phyloP scores from a whole-genome alignment of 2,888 invertebrate genomes.

The Leptodirus hochenwartii region DNA sequence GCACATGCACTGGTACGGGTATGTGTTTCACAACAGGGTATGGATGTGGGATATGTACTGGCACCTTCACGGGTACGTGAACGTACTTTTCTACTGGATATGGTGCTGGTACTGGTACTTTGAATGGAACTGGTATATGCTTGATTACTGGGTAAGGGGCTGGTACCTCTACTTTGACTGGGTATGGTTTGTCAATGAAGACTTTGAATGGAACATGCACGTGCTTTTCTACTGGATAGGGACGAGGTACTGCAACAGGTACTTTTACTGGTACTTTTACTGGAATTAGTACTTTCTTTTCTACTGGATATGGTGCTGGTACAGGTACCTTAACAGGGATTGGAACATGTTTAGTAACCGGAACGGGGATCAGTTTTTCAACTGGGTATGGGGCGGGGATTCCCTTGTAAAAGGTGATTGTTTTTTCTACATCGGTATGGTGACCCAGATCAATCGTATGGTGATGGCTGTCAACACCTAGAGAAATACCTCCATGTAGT shows the following conservation, averaged over 20 bases:
- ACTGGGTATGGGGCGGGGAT: constrained; percentile 46
- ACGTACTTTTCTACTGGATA: constrained; percentile 54
- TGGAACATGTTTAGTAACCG: constrained; percentile 45
- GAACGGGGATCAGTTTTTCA: constrained; percentile 38
- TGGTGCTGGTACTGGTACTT: constrained; percentile 53
- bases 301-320: constrained; percentile 42
- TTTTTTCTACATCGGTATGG: constrained; percentile 38
- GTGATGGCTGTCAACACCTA: constrained; percentile 19
- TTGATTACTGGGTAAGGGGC: constrained; percentile 57
- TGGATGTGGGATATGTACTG: constrained; percentile 53
- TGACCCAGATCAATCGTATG: constrained; percentile 23
- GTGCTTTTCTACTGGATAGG: constrained; percentile 63
- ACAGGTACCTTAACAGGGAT: constrained; percentile 42
- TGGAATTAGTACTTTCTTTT: constrained; percentile 53
- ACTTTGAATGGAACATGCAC: constrained; percentile 52
- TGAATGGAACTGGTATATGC: constrained; percentile 50
- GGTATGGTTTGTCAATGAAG: constrained; percentile 58
- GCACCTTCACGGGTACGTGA: constrained; percentile 45
- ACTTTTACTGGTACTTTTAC: constrained; percentile 65
- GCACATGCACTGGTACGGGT: constrained; percentile 52
- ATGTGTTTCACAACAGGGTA: constrained; percentile 57
- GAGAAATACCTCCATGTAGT: constrained; percentile 31
- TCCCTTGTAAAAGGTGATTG: constrained; percentile 46
- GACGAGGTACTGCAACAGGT: constrained; percentile 55
- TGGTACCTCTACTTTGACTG: constrained; percentile 60